Evolutionary conservation across 2,888 invertebrate species (phyloP).

Genomic region (Antheraea assamensis): DNA sequence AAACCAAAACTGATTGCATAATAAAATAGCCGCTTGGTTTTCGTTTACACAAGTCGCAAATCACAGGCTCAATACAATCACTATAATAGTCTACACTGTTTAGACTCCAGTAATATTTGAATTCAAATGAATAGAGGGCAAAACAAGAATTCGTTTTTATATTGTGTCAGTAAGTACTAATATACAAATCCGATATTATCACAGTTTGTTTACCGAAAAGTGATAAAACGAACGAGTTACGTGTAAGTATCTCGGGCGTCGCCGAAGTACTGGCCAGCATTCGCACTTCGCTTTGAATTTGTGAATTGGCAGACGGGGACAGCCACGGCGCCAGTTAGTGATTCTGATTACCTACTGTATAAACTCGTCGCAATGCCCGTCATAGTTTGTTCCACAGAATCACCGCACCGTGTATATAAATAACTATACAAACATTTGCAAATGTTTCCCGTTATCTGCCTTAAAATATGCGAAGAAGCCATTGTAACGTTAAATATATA

Average conservation of each 20-base stretch:
- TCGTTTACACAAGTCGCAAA: conserved; percentile 21
- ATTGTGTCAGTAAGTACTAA: conserved; percentile 24
- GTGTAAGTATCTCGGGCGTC: conserved; percentile 41
- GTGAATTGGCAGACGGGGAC: background rate
- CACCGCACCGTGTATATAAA: background rate
- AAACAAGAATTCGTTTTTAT: conserved; percentile 15
- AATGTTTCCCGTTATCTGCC: background rate
- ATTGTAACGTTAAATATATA: background rate
- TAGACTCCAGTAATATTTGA: conserved; percentile 20
- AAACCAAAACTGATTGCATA: conserved; percentile 36
- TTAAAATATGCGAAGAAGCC: background rate
- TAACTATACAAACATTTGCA: conserved; percentile 14
- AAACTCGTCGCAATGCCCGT: background rate
- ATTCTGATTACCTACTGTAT: background rate
- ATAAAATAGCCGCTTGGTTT: conserved; percentile 34
- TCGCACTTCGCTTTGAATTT: background rate
- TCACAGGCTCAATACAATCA: conserved; percentile 30
- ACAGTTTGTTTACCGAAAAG: conserved; percentile 8
- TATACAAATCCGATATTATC: conserved; percentile 28
- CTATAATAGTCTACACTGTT: conserved; percentile 26
- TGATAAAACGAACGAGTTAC: conserved; percentile 20
- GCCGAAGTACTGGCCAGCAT: conserved; percentile 41
- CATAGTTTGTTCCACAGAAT: conserved; percentile 3
- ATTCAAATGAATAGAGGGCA: conserved; percentile 23
- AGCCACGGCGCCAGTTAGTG: background rate